A percentile compares a stretch with the other conserved stretches of the same genome.
Conservation (phyloP, 2,888 invertebrate genomes). For the Alcis repandata region DNA sequence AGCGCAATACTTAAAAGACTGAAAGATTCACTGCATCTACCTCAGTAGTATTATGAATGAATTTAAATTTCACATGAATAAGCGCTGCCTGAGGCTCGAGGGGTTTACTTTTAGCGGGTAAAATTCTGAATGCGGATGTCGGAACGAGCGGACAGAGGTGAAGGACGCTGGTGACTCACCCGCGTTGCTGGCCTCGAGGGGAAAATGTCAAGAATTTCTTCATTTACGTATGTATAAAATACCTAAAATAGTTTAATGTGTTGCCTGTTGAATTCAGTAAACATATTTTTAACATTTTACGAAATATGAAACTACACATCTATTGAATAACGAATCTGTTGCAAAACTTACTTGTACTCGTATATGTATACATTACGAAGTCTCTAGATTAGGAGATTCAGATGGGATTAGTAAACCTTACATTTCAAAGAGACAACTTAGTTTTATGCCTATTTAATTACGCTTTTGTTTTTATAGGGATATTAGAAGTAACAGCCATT, state of each 20-base stretch:
- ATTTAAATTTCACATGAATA: conserved; percentile 65
- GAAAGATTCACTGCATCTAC: conserved; percentile 53
- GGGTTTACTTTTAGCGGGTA: conserved; percentile 57
- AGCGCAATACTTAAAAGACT: conserved; percentile 48
- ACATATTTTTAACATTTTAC: background rate
- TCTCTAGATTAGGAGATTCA: too few relatives aligned
- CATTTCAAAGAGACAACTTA: conserved; percentile 47
- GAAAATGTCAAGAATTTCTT: conserved; percentile 62
- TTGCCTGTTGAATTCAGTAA: conserved; percentile 21
- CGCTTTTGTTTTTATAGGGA: conserved; percentile 58
- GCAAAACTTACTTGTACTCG: background rate
- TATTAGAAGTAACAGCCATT: conserved; percentile 52
- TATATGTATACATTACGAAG: too few relatives aligned
- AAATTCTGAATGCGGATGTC: conserved; percentile 76
- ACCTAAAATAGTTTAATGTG: conserved; percentile 3
- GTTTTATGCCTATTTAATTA: conserved; percentile 56
- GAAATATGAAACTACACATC: too few relatives aligned
- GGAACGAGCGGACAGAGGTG: conserved; percentile 69
- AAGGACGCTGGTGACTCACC: conserved; percentile 81
- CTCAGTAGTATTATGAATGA: conserved; percentile 65
- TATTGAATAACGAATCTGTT: background rate
- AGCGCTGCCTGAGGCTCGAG: conserved; percentile 46
- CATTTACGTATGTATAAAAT: conserved; percentile 25
- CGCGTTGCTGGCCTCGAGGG: conserved; percentile 58
- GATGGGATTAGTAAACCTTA: too few relatives aligned